Conservation (phyloP, 2,888 invertebrate species). For the Apamea anceps region DNA sequence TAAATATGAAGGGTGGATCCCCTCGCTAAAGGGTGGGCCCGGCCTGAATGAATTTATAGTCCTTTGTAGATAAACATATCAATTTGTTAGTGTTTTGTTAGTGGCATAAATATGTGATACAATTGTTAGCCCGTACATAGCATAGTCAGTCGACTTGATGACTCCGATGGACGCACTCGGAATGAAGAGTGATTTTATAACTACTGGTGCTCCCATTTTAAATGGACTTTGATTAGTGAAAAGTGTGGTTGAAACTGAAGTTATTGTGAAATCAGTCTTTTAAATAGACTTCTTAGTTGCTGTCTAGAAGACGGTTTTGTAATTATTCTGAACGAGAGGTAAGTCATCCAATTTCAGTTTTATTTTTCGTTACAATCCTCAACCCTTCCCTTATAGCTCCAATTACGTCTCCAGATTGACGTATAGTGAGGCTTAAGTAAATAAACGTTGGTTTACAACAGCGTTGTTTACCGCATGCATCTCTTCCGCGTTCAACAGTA, state of each 20-base stretch:
- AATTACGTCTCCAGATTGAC: constrained; percentile 64
- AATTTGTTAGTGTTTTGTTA: constrained; percentile 90
- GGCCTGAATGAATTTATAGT: constrained; percentile 88
- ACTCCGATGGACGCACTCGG: constrained; percentile 79
- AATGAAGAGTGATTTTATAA: constrained; percentile 78
- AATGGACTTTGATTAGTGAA: constrained; percentile 66
- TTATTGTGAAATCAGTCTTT: constrained; percentile 48
- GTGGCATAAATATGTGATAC: constrained; percentile 85
- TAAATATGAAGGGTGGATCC: constrained; percentile 88
- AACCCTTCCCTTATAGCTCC: constrained; percentile 48
- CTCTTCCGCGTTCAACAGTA: constrained; percentile 78
- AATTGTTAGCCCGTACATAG: constrained; percentile 79
- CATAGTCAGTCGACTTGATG: constrained; percentile 82
- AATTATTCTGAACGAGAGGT: constrained; percentile 28
- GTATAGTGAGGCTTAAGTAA: constrained; percentile 67
- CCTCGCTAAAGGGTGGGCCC: constrained; percentile 88
- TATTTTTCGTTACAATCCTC: constrained; percentile 15
- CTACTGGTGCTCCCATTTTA: constrained; percentile 56
- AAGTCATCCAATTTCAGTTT: constrained; percentile 38
- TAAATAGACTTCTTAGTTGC: constrained; percentile 24
- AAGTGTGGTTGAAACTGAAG: constrained; percentile 39
- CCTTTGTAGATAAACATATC: constrained; percentile 90
- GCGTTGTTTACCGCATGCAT: constrained; percentile 75
- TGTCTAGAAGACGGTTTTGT: neutral
- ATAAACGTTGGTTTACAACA: constrained; percentile 74